Evolutionary conservation across 1,140 invertebrate genomes (phyloP), one percentile per base, ranked within the genome.

Genomic region (Leguminivora glycinivorella): DNA sequence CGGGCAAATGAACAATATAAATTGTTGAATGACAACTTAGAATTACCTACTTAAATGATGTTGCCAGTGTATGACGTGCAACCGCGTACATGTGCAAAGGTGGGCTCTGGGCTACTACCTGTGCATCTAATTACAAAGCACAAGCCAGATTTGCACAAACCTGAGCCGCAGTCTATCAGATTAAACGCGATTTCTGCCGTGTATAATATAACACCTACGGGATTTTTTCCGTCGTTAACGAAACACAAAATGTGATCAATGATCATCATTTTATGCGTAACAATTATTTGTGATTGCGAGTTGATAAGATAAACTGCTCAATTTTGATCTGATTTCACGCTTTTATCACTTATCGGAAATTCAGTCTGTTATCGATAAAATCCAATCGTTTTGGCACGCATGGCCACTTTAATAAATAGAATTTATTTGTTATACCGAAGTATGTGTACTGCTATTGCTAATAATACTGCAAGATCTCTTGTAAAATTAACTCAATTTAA

Each of bases 51-150:
- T 17, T 19, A 47, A 47, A 17, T 6, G 14, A 47, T 19, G 19
- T 47, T 47, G 2, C 43, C 43, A 47, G 19, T 19, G 43, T 47
- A 47, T n/a, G 14, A 40, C n/a, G 4, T 47, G 43, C 17, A 43
- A n/a, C 40, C 2, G 12, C 40, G 40, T 43, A 43, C 40, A 43
- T 14, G 40, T 43, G 17, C 40, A 43, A 43, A 43, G 40, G 83
- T 86, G 75, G 79, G 80, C 79, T 81, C 82, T 79, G 76, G n/a
- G n/a, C 14, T 12, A 47, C n/a, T 17, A 47, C 43, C 43, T 6
- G 43, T 17, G 43, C 43, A 47, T 87, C 77, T 74, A 75, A 87
- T 87, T 85, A 84, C 85, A 85, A 84, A 85, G 81, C 71, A 78
- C 78, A 77, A 43, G 75, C 72, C 76, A 73, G 73, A 81, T 76